These are phyloP conservation scores for Apis dorsata DNA, from an alignment of 1,140 invertebrate species.

Conservation along the genomic window DNA sequence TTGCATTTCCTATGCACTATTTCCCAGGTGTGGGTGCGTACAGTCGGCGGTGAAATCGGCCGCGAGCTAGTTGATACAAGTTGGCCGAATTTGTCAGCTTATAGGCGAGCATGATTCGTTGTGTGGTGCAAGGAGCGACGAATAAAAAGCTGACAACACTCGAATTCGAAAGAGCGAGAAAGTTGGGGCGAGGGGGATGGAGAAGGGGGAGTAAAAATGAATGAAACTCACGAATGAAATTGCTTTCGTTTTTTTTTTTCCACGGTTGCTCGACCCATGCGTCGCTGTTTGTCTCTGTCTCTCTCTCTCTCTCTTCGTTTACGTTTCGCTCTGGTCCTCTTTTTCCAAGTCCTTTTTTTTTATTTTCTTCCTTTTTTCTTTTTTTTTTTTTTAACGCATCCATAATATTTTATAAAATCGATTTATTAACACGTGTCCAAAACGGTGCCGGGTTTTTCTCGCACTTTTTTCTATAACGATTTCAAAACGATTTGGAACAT, in stretches of 20 bases:
- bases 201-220: constrained; percentile 43
- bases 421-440: constrained; percentile 58
- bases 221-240: constrained; percentile 59
- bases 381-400: constrained; percentile 10
- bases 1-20: constrained; percentile 76
- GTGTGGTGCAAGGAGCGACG: constrained; percentile 39
- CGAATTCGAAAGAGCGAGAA: neutral
- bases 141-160: constrained; percentile 13
- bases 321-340: no score
- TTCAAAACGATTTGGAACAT: neutral
- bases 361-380: neutral
- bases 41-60: constrained; percentile 53
- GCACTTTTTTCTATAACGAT: constrained; percentile 1
- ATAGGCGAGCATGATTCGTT: constrained; percentile 47
- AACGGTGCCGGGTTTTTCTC: constrained; percentile 29
- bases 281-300: constrained; percentile 13
- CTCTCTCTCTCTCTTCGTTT: neutral
- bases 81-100: constrained; percentile 56
- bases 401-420: constrained; percentile 62
- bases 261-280: constrained; percentile 27
- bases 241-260: constrained; percentile 53
- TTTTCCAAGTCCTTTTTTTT: constrained; percentile 20
- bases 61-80: neutral
- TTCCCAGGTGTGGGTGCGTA: constrained; percentile 68
- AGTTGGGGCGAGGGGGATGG: neutral